A percentile compares a stretch with the other conserved stretches of the same genome.
These are phyloP conservation scores for Nephrotoma guestfalica DNA, from an alignment of 2,888 invertebrate species.

Conservation along the genomic window DNA sequence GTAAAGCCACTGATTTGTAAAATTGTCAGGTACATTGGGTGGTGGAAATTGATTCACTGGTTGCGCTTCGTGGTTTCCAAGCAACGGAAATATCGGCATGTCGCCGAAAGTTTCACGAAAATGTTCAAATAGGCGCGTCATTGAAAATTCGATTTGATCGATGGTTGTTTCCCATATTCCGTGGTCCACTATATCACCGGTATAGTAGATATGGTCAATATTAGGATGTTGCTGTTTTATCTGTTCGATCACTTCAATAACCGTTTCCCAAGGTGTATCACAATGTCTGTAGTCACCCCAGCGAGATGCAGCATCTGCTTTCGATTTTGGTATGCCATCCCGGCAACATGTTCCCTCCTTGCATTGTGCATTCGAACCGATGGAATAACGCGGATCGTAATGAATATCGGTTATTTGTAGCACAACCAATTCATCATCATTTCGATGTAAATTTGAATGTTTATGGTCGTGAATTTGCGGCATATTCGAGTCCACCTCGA, in stretches of 20 bases:
- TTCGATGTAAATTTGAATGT: constrained; percentile 6
- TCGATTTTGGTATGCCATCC: constrained; percentile 17
- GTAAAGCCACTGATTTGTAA: constrained; percentile 62
- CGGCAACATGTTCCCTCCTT: constrained; percentile 62
- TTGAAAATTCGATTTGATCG: constrained; percentile 42
- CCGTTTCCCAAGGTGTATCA: constrained; percentile 56
- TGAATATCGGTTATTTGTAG: constrained; percentile 45
- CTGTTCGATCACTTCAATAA: constrained; percentile 49
- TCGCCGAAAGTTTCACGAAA: constrained; percentile 42
- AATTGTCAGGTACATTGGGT: constrained; percentile 31
- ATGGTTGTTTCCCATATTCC: constrained; percentile 73
- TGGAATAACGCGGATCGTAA: constrained; percentile 56
- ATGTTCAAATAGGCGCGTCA: constrained; percentile 38
- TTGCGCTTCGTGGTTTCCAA: constrained; percentile 76
- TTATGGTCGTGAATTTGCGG: neutral
- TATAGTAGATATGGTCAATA: constrained; percentile 57
- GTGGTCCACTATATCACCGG: constrained; percentile 79
- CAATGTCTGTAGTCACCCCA: constrained; percentile 74
- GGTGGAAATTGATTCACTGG: constrained; percentile 70
- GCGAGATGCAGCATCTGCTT: constrained; percentile 42
- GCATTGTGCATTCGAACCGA: constrained; percentile 53
- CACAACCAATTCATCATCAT: constrained; percentile 14
- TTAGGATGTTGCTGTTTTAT: constrained; percentile 40
- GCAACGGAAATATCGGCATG: constrained; percentile 47
- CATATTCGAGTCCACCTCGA: constrained; percentile 15